Conservation (phyloP, 2,797 vertebrate species). For the Gadopsis bispinosus region DNA sequence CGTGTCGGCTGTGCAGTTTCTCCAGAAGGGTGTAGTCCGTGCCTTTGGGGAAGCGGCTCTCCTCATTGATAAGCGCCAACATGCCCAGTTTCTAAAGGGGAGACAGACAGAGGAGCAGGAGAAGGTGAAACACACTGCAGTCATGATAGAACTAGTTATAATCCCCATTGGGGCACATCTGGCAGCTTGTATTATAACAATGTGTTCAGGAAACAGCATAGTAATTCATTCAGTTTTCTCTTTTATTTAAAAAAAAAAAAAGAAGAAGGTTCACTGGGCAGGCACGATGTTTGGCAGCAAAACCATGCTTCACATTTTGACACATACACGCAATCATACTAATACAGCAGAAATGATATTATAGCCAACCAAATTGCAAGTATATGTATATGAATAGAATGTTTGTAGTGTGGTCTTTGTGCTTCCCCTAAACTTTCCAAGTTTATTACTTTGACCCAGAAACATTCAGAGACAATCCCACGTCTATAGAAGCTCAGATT, state of each 20-base stretch:
- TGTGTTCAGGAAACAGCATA: constrained; percentile 48
- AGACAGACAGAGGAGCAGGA: constrained; percentile 60
- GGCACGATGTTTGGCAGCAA: constrained; percentile 15
- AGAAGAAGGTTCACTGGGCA: constrained; percentile 19
- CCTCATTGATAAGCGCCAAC: constrained; percentile 94
- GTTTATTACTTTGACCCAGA: constrained; percentile 32
- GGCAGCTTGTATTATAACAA: constrained; percentile 61
- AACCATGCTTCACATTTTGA: constrained; percentile 19
- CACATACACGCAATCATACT: constrained; percentile 13
- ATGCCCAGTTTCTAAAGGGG: constrained; percentile 91
- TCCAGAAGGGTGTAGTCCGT: constrained; percentile 94
- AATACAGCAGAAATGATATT: constrained; percentile 19
- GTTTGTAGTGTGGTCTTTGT: constrained; percentile 6
- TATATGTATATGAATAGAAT: constrained; percentile 1
- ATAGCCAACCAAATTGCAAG: constrained; percentile 7
- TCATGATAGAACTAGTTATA: constrained; percentile 72
- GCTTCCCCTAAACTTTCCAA: constrained; percentile 4
- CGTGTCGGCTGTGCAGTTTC: constrained; percentile 93
- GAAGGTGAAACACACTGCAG: constrained; percentile 48
- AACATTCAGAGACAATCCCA: constrained; percentile 22
- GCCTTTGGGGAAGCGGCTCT: constrained; percentile 95
- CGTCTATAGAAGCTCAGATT: constrained; percentile 34
- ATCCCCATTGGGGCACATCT: constrained; percentile 62
- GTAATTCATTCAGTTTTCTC: constrained; percentile 44
- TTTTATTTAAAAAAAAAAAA: constrained; percentile 28